Conservation (phyloP, 2,113 vertebrate species). For the Pipa parva region DNA sequence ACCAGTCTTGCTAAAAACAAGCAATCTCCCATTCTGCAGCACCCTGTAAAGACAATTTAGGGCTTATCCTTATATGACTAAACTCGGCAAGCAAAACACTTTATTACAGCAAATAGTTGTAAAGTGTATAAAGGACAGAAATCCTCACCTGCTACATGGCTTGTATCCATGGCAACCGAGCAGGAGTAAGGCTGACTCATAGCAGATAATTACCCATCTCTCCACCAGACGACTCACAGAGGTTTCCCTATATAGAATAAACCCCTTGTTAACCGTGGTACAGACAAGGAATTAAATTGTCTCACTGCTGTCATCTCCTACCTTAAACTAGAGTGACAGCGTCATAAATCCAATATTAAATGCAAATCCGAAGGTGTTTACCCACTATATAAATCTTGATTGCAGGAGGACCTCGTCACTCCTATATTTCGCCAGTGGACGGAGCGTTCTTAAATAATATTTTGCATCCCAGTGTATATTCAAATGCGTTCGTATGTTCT, state of each 20-base stretch:
- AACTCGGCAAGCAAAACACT: constrained; percentile 23
- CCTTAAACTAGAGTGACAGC: too few species aligned
- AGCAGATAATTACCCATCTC: constrained; percentile 35
- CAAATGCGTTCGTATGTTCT: too few species aligned
- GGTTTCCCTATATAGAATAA: constrained; percentile 31
- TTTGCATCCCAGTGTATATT: too few species aligned
- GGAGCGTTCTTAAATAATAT: too few species aligned
- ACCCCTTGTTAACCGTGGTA: constrained; percentile 11
- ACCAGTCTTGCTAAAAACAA: too few species aligned
- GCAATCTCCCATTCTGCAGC: neutral
- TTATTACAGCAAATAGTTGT: constrained; percentile 28
- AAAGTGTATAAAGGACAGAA: constrained; percentile 17
- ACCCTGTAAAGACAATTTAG: constrained; percentile 12
- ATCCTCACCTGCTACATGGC: constrained; percentile 35
- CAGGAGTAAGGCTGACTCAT: constrained; percentile 30
- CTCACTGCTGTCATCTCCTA: too few species aligned
- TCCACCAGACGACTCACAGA: constrained; percentile 25
- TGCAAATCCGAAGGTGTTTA: too few species aligned
- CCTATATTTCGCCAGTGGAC: too few species aligned
- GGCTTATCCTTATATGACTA: constrained; percentile 5
- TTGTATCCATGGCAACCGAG: constrained; percentile 29
- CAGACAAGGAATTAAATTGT: too few species aligned
- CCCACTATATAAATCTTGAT: too few species aligned
- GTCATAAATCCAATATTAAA: too few species aligned
- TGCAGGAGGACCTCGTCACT: too few species aligned